These are phyloP conservation scores for Germaria angustata DNA, from an alignment of 2,888 invertebrate genomes.

Conservation along the genomic window DNA sequence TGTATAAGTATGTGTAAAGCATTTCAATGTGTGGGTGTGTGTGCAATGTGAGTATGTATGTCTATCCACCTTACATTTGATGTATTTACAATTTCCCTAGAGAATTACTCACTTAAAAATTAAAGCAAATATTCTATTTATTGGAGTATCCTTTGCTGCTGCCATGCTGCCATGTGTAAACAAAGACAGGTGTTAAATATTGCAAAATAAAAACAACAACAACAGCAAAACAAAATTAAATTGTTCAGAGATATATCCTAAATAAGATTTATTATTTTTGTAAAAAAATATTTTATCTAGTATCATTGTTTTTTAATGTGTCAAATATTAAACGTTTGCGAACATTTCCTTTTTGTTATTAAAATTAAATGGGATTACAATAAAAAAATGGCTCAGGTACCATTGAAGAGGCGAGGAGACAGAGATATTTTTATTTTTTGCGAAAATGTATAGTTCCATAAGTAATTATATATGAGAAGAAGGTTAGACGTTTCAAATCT, in stretches of 20 bases:
- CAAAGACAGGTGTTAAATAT: constrained; percentile 1
- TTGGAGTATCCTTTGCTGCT: neutral
- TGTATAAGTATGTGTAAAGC: constrained; percentile 15
- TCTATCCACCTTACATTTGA: neutral
- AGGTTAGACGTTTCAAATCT: too few species aligned
- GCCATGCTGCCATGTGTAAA: neutral
- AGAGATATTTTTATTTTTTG: too few species aligned
- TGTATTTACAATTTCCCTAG: constrained; percentile 41
- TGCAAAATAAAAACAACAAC: neutral
- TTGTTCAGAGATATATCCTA: neutral
- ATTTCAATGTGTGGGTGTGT: neutral
- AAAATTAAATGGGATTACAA: neutral
- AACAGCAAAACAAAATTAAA: neutral
- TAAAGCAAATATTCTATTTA: neutral
- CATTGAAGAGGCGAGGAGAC: too few species aligned
- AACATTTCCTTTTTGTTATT: neutral
- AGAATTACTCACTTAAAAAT: neutral
- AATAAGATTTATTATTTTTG: neutral
- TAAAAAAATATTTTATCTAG: neutral
- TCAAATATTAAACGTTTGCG: neutral
- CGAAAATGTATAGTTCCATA: too few species aligned
- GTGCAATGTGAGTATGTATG: neutral
- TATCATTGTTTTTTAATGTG: neutral
- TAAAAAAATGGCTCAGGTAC: too few species aligned
- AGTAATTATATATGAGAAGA: too few species aligned